Percentiles rank a stretch among this genome's conserved stretches.
These are phyloP conservation scores for Agrochola circellaris DNA, from an alignment of 2,888 invertebrate genomes.

Conservation along the genomic window DNA sequence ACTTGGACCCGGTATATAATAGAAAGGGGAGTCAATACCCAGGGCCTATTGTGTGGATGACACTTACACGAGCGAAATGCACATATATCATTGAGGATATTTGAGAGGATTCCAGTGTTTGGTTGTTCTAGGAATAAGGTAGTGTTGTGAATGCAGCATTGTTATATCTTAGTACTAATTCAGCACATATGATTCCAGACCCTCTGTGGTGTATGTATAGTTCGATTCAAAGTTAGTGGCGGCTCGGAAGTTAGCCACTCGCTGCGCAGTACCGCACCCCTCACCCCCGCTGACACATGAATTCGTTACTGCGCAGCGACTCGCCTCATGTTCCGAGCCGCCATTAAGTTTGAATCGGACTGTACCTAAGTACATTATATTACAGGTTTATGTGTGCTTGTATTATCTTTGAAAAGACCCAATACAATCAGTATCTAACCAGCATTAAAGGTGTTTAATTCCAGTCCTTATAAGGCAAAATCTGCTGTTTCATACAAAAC, in stretches of 20 bases:
- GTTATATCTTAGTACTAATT: not conserved
- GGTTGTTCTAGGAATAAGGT: not conserved
- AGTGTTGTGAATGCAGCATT: not conserved
- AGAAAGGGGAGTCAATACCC: slow-evolving; percentile 31
- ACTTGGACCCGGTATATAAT: slow-evolving; percentile 15
- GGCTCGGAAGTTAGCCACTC: no score
- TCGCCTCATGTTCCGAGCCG: no score
- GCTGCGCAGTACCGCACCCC: no score
- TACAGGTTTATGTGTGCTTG: not conserved
- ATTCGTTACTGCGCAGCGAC: no score
- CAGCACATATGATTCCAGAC: not conserved
- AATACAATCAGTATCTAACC: not conserved
- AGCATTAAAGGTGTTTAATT: not conserved
- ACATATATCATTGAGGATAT: slow-evolving; percentile 20
- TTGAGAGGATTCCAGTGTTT: not conserved
- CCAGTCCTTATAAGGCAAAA: not conserved
- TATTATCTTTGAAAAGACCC: not conserved
- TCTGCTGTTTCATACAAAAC: not conserved
- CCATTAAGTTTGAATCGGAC: no score
- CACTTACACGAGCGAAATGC: slow-evolving; percentile 24
- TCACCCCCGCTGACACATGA: no score
- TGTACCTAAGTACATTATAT: not conserved
- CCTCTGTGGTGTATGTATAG: not conserved
- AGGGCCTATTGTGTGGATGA: slow-evolving; percentile 40
- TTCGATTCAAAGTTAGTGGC: no score